phyloP scores from a whole-genome alignment of 2,888 invertebrate species.

The Catocala sponsa region DNA sequence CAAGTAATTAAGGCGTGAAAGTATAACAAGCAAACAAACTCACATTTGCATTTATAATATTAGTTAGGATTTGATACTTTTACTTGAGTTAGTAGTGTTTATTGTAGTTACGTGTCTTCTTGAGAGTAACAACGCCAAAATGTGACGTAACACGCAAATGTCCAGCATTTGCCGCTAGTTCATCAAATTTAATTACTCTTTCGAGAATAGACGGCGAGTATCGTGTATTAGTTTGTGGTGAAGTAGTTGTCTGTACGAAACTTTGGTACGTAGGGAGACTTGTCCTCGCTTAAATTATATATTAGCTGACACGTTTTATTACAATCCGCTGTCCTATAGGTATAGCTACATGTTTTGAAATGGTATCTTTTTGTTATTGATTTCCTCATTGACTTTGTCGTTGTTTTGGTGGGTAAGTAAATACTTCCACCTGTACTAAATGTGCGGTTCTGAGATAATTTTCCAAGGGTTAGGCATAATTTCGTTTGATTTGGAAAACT shows the following conservation, averaged over 20 bases:
- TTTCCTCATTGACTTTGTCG: no score
- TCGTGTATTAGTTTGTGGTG: slow-evolving; percentile 30
- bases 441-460: no score
- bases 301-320: neutral
- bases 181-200: slow-evolving; percentile 49
- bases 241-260: slow-evolving; percentile 27
- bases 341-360: no score
- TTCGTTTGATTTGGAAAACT: no score
- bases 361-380: no score
- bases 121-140: slow-evolving; percentile 19
- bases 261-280: slow-evolving; percentile 24
- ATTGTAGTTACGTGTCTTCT: neutral
- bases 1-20: no score
- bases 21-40: no score
- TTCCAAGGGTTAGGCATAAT: no score
- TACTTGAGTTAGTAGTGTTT: neutral
- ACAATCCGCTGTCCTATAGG: no score
- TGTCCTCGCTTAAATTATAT: slow-evolving; percentile 26
- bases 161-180: slow-evolving; percentile 39
- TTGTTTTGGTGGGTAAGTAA: no score
- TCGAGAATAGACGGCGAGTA: slow-evolving; percentile 41
- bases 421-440: no score
- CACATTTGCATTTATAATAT: neutral
- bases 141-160: slow-evolving; percentile 28
- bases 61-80: neutral